Base-by-base conservation (phyloP, 2,113 vertebrate species). In the Struthio camelus region DNA sequence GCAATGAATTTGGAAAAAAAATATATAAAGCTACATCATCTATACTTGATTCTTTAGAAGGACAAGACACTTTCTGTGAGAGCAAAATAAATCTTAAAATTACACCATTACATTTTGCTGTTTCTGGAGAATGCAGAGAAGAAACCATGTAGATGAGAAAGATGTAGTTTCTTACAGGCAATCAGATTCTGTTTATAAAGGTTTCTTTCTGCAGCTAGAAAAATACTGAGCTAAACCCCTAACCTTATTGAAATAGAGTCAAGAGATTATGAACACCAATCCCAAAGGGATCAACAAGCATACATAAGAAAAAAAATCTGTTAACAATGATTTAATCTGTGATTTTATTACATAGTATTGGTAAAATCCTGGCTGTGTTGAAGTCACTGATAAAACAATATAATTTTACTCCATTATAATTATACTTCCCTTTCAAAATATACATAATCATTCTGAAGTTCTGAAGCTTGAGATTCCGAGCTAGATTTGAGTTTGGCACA, bases 221-320 rank as follows among this genome's bases (percentile, higher is more conserved):
- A 94, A 90, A 86, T 92, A 89, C 72, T 93, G 86, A 94, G 28
- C 66, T 94, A 96, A 96, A 89, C 65, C 38, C 32, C 44, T 85
- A 94, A 91, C 48, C 66, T 93, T 96, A 89, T 87, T 95, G 95
- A 95, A 96, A 97, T 42, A 79, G 83, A 95, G 78, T 94, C 92
- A 93, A 53, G 90, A 89, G 80, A 94, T 94, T 94, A 93, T 72
- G 80, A 95, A 94, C 89, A 94, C 19, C 77, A 92, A 38, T 81
- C 95, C 95, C 88, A 64, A 65, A 81, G 90, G 90, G 83, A 92
- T 84, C 64, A 95, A 87, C 38, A 92, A 96, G 53, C 61, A 75
- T 90, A 81, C 75, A 80, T 32, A 56, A 56, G 66, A 96, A 56
- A 53, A 66, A 67, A 75, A 94, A 94, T 91, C 62, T 96, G 34